A percentile compares a stretch with the other conserved stretches of the same genome.
These are phyloP conservation scores for Eulemur coronatus DNA, from an alignment of 2,797 vertebrate species.

Conservation along the genomic window DNA sequence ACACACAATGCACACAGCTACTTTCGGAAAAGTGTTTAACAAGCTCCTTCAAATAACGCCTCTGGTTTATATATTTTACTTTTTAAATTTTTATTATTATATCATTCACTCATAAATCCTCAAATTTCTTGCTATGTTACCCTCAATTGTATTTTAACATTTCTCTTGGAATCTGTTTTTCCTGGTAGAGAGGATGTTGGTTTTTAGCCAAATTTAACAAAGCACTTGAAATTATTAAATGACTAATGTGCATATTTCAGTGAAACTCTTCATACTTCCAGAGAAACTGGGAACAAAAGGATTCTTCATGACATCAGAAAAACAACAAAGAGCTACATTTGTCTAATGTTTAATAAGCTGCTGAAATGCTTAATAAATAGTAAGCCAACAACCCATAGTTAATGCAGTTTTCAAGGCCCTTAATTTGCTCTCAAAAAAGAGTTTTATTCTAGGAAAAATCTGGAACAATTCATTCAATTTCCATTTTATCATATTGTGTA, in stretches of 20 bases:
- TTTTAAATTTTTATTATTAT: background rate
- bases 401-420: background rate
- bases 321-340: background rate
- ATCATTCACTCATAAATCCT: background rate
- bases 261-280: background rate
- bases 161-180: constrained; percentile 39
- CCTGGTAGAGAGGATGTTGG: background rate
- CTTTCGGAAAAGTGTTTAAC: background rate
- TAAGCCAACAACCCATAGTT: background rate
- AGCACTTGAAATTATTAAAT: constrained; percentile 38
- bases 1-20: background rate
- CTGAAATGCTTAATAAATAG: background rate
- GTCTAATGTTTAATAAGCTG: background rate
- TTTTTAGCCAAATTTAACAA: constrained; percentile 29
- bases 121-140: constrained; percentile 34
- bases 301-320: constrained; percentile 25
- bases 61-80: constrained; percentile 2
- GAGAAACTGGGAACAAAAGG: constrained; percentile 31
- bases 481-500: constrained; percentile 13
- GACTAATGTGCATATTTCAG: background rate
- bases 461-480: background rate
- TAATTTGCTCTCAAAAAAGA: background rate
- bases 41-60: background rate
- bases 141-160: background rate
- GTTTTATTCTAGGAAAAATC: constrained; percentile 7